Evolutionary conservation across 2,113 vertebrate genomes (phyloP).

Genomic region (Parotia lawesii): DNA sequence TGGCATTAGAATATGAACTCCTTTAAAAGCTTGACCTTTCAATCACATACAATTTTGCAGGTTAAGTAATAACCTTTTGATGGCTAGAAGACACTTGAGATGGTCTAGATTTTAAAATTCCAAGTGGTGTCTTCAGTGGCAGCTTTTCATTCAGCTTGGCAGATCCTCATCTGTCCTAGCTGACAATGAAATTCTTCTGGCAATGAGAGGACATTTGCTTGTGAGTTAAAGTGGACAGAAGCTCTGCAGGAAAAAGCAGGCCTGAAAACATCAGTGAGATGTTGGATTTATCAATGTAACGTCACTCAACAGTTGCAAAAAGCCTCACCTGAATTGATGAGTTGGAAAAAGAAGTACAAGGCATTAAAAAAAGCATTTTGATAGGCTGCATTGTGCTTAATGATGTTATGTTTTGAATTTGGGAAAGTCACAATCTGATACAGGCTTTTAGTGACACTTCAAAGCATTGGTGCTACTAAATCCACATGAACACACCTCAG

Average conservation of each 20-base stretch:
- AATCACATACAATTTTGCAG: neutral
- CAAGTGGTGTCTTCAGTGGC: neutral
- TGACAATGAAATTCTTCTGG: neutral
- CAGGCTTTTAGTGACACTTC: neutral
- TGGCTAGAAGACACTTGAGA: neutral
- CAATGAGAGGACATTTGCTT: neutral
- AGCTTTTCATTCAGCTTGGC: neutral
- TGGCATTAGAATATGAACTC: neutral
- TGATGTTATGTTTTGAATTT: neutral
- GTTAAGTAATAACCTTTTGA: neutral
- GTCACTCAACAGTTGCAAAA: neutral
- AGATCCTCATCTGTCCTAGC: neutral
- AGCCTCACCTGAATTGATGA: neutral
- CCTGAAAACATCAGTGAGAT: neutral
- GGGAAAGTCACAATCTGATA: neutral
- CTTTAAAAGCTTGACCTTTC: slow-evolving; percentile 3
- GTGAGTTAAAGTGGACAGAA: neutral
- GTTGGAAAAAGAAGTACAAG: neutral
- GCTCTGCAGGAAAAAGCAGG: neutral
- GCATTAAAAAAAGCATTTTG: neutral
- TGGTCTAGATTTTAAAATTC: neutral
- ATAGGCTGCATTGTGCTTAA: neutral
- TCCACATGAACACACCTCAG: neutral
- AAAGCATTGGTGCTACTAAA: neutral
- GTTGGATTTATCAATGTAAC: neutral